Evolutionary conservation across 2,113 vertebrate genomes (phyloP).

Genomic region (Trogon surrucura): DNA sequence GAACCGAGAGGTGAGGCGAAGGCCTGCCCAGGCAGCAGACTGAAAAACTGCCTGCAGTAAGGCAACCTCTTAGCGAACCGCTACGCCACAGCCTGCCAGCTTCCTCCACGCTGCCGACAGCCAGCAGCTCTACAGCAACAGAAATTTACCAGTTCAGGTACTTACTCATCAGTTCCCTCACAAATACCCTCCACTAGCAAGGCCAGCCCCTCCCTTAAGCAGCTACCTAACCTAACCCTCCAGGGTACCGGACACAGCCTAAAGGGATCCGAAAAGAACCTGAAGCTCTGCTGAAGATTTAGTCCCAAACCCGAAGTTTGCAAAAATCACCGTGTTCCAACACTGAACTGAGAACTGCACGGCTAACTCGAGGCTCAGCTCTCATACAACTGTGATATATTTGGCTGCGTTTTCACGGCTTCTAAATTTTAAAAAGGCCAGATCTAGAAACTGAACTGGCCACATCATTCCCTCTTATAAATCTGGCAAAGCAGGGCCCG

Average conservation of each 20-base stretch:
- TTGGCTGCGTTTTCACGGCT: not conserved
- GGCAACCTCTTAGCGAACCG: not conserved
- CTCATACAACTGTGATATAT: not conserved
- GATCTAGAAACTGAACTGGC: not conserved
- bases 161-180: not conserved
- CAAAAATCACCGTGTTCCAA: not conserved
- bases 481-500: not conserved
- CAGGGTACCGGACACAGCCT: not conserved
- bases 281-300: not conserved
- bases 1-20: rapidly evolving
- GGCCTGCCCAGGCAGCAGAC: not conserved
- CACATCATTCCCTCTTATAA: not conserved
- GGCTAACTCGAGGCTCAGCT: not conserved
- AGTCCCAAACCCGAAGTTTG: not conserved
- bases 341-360: not conserved
- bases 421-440: not conserved
- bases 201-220: not conserved
- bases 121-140: not conserved
- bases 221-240: not conserved
- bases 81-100: not conserved
- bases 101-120: not conserved
- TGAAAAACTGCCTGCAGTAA: not conserved
- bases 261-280: not conserved
- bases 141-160: not conserved
- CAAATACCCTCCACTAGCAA: not conserved